These are phyloP conservation scores for Agrotis ipsilon DNA, from an alignment of 2,888 invertebrate species.

Conservation along the genomic window DNA sequence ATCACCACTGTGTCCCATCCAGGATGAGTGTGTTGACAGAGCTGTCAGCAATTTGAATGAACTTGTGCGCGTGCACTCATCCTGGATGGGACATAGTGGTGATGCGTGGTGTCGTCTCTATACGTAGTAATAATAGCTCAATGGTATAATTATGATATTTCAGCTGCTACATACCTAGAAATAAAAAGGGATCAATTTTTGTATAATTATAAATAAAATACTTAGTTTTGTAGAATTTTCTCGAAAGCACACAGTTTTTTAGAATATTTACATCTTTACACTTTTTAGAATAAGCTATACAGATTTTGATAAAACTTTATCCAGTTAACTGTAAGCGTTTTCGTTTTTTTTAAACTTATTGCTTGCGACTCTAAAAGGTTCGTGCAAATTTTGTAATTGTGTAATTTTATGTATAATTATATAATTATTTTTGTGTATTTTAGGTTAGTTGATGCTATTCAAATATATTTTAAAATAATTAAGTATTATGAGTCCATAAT, in stretches of 20 bases:
- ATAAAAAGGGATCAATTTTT: constrained; percentile 57
- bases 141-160: too few relatives aligned
- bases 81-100: too few relatives aligned
- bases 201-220: constrained; percentile 23
- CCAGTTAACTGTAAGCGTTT: constrained; percentile 18
- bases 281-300: constrained; percentile 43
- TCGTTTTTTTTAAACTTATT: constrained; percentile 1
- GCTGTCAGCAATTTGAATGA: too few relatives aligned
- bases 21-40: too few relatives aligned
- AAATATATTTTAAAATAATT: not conserved
- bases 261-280: constrained; percentile 51
- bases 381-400: constrained; percentile 25
- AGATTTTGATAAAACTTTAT: constrained; percentile 59
- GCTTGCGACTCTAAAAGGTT: constrained; percentile 35
- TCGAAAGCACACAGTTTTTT: constrained; percentile 41
- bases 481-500: not conserved
- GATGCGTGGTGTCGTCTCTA: too few relatives aligned
- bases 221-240: constrained; percentile 35
- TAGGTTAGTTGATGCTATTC: not conserved
- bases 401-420: not conserved
- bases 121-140: too few relatives aligned
- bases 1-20: too few relatives aligned
- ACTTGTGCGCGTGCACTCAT: too few relatives aligned
- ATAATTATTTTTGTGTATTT: too few relatives aligned
- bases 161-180: not conserved